These are phyloP conservation scores for Glaucomys volans DNA, from an alignment of 2,113 vertebrate species.

Conservation along the genomic window DNA sequence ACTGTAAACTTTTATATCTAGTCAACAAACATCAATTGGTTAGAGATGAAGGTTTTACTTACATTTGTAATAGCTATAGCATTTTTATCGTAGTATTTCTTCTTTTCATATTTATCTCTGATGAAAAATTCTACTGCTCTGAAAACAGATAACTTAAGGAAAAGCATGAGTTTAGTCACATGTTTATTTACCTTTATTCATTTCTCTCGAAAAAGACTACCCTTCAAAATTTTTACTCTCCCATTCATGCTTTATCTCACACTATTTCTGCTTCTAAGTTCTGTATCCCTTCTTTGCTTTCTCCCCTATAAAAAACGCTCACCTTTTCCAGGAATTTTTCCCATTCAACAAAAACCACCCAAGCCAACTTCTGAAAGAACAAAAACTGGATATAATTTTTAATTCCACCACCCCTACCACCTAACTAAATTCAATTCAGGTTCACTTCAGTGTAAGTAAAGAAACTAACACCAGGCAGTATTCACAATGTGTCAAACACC, in stretches of 20 bases:
- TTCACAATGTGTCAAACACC: not conserved
- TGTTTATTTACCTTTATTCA: not conserved
- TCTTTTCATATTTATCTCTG: slow-evolving; percentile 99
- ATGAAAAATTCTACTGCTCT: slow-evolving; percentile 99
- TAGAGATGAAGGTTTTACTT: slow-evolving; percentile 86
- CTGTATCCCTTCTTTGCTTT: not conserved
- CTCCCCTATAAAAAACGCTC: not conserved
- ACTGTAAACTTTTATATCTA: not conserved
- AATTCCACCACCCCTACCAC: not conserved
- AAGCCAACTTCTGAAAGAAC: not conserved
- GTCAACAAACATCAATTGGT: slow-evolving; percentile 29
- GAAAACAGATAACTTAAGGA: slow-evolving; percentile 90
- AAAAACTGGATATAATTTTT: not conserved
- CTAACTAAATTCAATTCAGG: not conserved
- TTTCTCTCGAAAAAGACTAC: not conserved
- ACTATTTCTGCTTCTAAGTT: slow-evolving; percentile 18
- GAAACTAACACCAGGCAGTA: not conserved
- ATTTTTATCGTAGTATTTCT: slow-evolving; percentile 97
- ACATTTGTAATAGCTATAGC: slow-evolving; percentile 90
- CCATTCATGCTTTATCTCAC: not conserved
- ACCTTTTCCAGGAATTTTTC: slow-evolving; percentile 13
- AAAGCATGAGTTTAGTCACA: slow-evolving; percentile 73
- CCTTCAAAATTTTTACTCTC: not conserved
- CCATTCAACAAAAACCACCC: slow-evolving; percentile 37
- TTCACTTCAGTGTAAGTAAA: not conserved